Percentiles rank a stretch among this genome's conserved stretches.
phyloP scores from a whole-genome alignment of 2,888 invertebrate species.

The Meliscaeva auricollis region DNA sequence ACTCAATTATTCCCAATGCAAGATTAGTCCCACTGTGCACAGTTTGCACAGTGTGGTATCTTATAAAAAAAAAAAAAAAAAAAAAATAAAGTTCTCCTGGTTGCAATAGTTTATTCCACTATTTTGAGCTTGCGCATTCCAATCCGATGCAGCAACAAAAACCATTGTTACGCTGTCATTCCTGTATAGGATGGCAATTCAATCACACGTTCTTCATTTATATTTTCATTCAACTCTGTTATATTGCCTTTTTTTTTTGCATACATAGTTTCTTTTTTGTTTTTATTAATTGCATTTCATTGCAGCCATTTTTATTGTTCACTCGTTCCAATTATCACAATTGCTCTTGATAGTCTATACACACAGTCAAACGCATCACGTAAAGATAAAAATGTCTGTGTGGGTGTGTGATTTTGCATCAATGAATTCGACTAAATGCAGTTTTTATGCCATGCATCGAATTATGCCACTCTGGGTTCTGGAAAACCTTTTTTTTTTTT shows the following conservation, averaged over 20 bases:
- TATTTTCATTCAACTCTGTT: slow-evolving; percentile 29
- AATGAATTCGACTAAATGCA: slow-evolving; percentile 48
- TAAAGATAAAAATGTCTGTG: too few species aligned
- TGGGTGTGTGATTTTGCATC: slow-evolving; percentile 39
- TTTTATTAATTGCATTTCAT: slow-evolving; percentile 14
- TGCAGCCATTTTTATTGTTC: slow-evolving; percentile 57
- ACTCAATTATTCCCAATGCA: too few species aligned
- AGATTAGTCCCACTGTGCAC: too few species aligned
- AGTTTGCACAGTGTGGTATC: too few species aligned
- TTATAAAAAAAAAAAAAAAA: background rate
- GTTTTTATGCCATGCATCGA: slow-evolving; percentile 6
- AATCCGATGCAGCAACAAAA: slow-evolving; percentile 2
- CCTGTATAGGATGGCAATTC: slow-evolving; percentile 18
- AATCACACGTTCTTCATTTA: slow-evolving; percentile 56
- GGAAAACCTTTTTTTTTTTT: background rate
- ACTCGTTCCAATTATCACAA: slow-evolving; percentile 48
- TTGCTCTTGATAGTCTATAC: background rate
- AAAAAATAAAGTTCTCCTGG: background rate
- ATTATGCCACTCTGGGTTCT: background rate
- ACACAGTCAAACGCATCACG: background rate
- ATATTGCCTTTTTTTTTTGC: slow-evolving; percentile 1
- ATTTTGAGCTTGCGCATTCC: slow-evolving; percentile 38
- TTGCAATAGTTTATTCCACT: background rate
- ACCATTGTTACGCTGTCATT: background rate
- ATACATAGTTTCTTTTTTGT: background rate